Base-by-base conservation (phyloP, 2,113 vertebrate genomes). In the Cynopterus brachyotis region DNA sequence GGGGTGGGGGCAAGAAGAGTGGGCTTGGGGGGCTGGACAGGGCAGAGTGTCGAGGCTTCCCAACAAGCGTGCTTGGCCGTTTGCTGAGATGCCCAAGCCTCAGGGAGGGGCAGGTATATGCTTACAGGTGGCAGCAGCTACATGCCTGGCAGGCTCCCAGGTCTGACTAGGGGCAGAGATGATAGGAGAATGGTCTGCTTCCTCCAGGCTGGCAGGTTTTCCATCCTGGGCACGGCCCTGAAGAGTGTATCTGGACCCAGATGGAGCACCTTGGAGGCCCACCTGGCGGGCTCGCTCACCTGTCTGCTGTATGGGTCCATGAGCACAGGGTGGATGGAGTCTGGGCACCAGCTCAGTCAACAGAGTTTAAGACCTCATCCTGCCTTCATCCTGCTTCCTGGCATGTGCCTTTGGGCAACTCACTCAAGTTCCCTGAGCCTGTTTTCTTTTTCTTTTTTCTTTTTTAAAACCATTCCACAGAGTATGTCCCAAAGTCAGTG, bases 1-100 rank as follows among this genome's bases (percentile, higher is more conserved):
- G 60, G 70, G 96, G 92, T 91, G 93, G 96, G 95, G 94, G 91
- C 50, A 47, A 98, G 94, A 97, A 94, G 84, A 95, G 72, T 64
- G 53, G 92, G 78, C 72, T 95, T 96, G 76, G 76, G 57, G 89
- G 16, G 64, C 78, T 86, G 96, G 32, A 75, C 35, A 53, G 89
- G 59, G 40, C 47, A 45, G 53, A 53, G 79, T 24, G 35, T 76
- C 24, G 13, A 88, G 94, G 91, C 62, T 89, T 91, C 96, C 62
- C 35, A 78, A 42, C 0, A 80, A 79, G 94, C 79, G 84, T 35
- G 55, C 45, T 50, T n/a, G 92, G 90, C 76, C 7, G 4, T 42
- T 62, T 0, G 3, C 69, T 16, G 76, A 96, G 87, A 81, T 89
- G 50, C 92, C 73, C 32, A 59, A 85, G 72, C 57, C 47, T 80